Evolutionary conservation across 1,140 invertebrate species (phyloP).

Genomic region (Bombyx mori): ASM3026992v2 NC_085119.1:10196001-10196500

Average conservation of each 20-base stretch:
- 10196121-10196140: too few species aligned
- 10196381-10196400: conserved; percentile 4
- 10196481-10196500: too few species aligned
- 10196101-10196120: too few species aligned
- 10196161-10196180: too few species aligned
- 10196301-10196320: not conserved
- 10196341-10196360: conserved; percentile 3
- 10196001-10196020: not conserved
- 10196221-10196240: not conserved
- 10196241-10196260: not conserved
- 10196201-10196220: not conserved
- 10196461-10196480: not conserved
- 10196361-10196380: conserved; percentile 2
- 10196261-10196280: not conserved
- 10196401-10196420: conserved; percentile 2
- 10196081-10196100: too few species aligned
- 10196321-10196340: not conserved
- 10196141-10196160: too few species aligned
- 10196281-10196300: too few species aligned
- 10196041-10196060: too few species aligned
- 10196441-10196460: conserved; percentile 1
- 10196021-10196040: too few species aligned
- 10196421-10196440: not conserved
- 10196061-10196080: too few species aligned
- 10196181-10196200: not conserved